Evolutionary conservation across 2,888 invertebrate genomes (phyloP).

Genomic region (Yponomeuta malinellus): DNA sequence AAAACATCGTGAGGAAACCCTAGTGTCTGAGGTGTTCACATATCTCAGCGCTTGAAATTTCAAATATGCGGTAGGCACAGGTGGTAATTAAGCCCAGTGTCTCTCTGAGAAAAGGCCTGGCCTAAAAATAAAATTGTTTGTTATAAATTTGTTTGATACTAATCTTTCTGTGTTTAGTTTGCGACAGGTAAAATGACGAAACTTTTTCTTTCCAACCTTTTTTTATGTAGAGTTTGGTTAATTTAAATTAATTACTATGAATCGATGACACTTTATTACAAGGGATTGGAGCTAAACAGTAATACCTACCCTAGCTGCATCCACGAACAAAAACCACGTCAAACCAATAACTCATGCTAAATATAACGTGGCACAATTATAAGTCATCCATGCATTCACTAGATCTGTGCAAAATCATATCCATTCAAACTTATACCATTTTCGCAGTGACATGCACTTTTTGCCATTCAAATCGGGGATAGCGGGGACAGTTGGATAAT

Average conservation of each 20-base stretch:
- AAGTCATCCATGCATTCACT: slow-evolving; percentile 68
- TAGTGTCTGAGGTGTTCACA: too few relatives aligned
- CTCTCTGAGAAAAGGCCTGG: too few relatives aligned
- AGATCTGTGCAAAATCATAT: slow-evolving; percentile 67
- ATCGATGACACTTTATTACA: not conserved
- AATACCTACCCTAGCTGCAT: slow-evolving; percentile 15
- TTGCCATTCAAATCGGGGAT: slow-evolving; percentile 64
- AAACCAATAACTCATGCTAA: slow-evolving; percentile 74
- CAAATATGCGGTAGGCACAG: too few relatives aligned
- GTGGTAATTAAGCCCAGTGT: too few relatives aligned
- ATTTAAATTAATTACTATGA: not conserved
- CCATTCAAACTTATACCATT: slow-evolving; percentile 69
- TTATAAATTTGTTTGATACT: too few relatives aligned
- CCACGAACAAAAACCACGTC: slow-evolving; percentile 52
- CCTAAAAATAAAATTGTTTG: too few relatives aligned
- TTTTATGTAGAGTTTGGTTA: not conserved
- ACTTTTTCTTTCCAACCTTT: not conserved
- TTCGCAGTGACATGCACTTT: slow-evolving; percentile 73
- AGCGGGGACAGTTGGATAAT: slow-evolving; percentile 59
- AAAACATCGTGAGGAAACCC: too few relatives aligned
- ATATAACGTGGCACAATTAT: slow-evolving; percentile 71
- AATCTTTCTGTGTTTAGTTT: too few relatives aligned
- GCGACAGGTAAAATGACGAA: not conserved
- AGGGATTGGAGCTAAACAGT: slow-evolving; percentile 15
- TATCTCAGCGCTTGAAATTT: too few relatives aligned